Evolutionary conservation across 2,113 vertebrate species (phyloP).

Genomic region (Ceratotherium simum): DNA sequence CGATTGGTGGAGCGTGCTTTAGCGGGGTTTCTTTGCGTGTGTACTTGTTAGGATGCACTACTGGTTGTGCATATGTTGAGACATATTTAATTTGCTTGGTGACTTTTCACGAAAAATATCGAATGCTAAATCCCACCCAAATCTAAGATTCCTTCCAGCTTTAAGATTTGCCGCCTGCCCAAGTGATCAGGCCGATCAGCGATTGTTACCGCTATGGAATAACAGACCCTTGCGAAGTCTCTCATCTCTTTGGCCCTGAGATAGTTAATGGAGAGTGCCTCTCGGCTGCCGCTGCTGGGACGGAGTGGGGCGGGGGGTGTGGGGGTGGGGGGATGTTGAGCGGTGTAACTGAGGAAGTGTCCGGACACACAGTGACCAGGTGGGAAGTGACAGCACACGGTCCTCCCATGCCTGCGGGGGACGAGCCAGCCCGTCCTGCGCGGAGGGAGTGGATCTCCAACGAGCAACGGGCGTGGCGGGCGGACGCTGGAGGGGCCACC

Average conservation of each 20-base stretch:
- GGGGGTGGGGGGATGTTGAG: background rate
- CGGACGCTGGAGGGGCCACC: accelerated
- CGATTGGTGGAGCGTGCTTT: background rate
- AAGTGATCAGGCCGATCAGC: background rate
- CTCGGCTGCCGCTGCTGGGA: background rate
- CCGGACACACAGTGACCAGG: background rate
- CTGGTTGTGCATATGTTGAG: background rate
- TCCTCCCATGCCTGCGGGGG: background rate
- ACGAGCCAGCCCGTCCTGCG: background rate
- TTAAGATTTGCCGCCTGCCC: background rate
- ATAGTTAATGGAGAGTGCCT: background rate
- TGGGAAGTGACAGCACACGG: background rate
- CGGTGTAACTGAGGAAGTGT: background rate
- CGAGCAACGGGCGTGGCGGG: accelerated
- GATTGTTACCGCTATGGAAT: background rate
- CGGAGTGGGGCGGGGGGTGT: accelerated
- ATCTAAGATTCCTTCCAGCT: background rate
- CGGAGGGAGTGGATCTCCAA: too few relatives aligned
- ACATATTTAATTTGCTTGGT: background rate
- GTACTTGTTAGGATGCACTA: background rate
- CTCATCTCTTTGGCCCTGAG: background rate
- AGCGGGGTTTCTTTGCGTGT: background rate
- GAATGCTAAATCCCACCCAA: background rate
- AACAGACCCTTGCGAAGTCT: background rate
- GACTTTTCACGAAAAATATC: background rate